These are phyloP conservation scores for Drosophila orosa DNA, from an alignment of 1,140 invertebrate species.

Conservation along the genomic window DNA sequence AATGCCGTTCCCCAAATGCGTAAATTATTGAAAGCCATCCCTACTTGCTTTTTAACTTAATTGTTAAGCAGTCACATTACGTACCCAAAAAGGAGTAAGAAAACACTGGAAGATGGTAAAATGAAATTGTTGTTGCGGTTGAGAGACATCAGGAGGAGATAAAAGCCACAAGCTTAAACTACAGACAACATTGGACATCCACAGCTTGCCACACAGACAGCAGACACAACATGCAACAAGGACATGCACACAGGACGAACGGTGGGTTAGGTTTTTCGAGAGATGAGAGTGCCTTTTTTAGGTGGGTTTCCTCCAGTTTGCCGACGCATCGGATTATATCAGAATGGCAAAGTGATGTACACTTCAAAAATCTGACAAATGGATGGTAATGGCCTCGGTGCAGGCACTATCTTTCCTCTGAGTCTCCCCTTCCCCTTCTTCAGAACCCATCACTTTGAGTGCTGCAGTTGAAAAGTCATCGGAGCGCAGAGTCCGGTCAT, in stretches of 20 bases:
- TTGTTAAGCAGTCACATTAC: not conserved
- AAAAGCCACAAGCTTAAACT: conserved; percentile 32
- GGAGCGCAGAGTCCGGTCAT: conserved; percentile 25
- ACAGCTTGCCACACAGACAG: conserved; percentile 14
- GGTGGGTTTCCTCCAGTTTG: not conserved
- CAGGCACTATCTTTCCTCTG: conserved; percentile 8
- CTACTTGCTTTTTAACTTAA: conserved; percentile 5
- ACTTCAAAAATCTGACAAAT: conserved; percentile 56
- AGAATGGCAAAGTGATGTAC: conserved; percentile 54
- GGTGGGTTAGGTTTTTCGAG: conserved; percentile 6
- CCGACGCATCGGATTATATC: conserved; percentile 53
- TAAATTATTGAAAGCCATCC: conserved; percentile 12
- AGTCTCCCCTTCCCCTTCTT: too few species aligned
- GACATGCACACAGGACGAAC: conserved; percentile 1
- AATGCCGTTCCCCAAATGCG: conserved; percentile 19
- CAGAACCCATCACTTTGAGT: conserved; percentile 27
- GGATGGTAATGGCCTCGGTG: conserved; percentile 38
- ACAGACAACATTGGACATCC: conserved; percentile 17
- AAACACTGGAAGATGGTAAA: not conserved
- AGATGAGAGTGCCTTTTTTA: conserved; percentile 35
- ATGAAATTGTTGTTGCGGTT: not conserved
- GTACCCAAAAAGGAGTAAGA: not conserved
- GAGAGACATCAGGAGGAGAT: conserved; percentile 2
- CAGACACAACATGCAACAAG: conserved; percentile 11
- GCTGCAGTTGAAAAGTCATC: conserved; percentile 30